Percentiles rank a stretch among this genome's conserved stretches.
These are phyloP conservation scores for Clytia hemisphaerica DNA, from an alignment of 30 jellyfish, hydroid and myxozoan genomes.

Conservation along the genomic window DNA sequence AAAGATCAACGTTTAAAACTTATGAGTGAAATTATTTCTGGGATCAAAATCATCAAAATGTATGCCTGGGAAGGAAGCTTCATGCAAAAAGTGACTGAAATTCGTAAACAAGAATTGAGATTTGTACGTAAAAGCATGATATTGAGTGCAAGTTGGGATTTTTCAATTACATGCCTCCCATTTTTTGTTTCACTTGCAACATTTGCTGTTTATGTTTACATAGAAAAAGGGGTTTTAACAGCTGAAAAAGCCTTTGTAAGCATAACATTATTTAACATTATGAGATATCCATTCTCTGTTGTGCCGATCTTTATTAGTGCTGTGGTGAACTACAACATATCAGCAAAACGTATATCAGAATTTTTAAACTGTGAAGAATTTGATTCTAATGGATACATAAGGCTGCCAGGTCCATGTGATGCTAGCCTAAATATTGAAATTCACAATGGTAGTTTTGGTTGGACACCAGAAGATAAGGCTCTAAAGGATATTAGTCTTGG, in stretches of 20 bases:
- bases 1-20: constrained; percentile 60
- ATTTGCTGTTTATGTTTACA: constrained; percentile 50
- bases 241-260: constrained; percentile 79
- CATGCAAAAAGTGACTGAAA: constrained; percentile 12
- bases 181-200: constrained; percentile 64
- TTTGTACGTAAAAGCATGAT: constrained; percentile 11
- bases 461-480: no score
- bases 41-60: constrained; percentile 59
- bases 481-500: background rate
- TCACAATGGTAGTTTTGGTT: no score
- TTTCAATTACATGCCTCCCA: constrained; percentile 58
- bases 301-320: constrained; percentile 49
- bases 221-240: constrained; percentile 36
- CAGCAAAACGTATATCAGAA: constrained; percentile 35
- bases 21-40: constrained; percentile 65
- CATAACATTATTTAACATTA: constrained; percentile 48
- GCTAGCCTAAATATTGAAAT: no score
- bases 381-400: no score
- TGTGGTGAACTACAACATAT: constrained; percentile 51
- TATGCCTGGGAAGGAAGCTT: constrained; percentile 88
- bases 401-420: no score
- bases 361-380: constrained; percentile 53
- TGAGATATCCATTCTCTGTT: constrained; percentile 66
- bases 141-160: constrained; percentile 40
- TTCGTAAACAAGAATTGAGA: constrained; percentile 53